phyloP scores from a whole-genome alignment of 2,113 vertebrate species.

The Callospermophilus lateralis region DNA sequence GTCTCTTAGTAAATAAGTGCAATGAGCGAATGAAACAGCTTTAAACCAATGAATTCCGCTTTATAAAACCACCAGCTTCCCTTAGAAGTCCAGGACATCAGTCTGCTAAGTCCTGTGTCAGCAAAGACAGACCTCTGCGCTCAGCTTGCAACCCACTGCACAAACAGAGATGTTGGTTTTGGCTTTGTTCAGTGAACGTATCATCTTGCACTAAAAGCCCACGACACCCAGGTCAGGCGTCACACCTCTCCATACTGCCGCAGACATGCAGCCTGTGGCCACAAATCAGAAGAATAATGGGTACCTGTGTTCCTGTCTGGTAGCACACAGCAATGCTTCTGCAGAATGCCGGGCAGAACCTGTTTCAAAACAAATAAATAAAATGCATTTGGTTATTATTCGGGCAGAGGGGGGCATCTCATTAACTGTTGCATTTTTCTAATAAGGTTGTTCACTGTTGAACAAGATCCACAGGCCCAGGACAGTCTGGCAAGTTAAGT shows the following conservation, averaged over 20 bases:
- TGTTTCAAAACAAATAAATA: conserved; percentile 86
- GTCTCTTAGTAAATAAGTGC: neutral
- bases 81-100: conserved; percentile 11
- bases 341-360: conserved; percentile 97
- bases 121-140: conserved; percentile 61
- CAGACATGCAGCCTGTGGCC: neutral
- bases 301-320: conserved; percentile 98
- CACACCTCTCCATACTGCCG: neutral
- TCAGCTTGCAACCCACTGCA: neutral
- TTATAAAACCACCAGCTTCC: neutral
- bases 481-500: neutral
- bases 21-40: conserved; percentile 30
- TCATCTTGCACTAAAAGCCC: neutral
- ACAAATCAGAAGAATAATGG: neutral
- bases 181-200: neutral
- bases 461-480: neutral
- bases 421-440: neutral
- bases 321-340: conserved; percentile 98
- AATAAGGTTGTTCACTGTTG: neutral
- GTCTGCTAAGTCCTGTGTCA: neutral
- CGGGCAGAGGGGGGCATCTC: neutral
- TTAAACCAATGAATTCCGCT: neutral
- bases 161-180: neutral
- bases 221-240: neutral
- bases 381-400: conserved; percentile 54